Evolutionary conservation across 2,113 vertebrate species (phyloP), one percentile per base, ranked within the genome.

Genomic region (Telmatochromis bifrenatus): DNA sequence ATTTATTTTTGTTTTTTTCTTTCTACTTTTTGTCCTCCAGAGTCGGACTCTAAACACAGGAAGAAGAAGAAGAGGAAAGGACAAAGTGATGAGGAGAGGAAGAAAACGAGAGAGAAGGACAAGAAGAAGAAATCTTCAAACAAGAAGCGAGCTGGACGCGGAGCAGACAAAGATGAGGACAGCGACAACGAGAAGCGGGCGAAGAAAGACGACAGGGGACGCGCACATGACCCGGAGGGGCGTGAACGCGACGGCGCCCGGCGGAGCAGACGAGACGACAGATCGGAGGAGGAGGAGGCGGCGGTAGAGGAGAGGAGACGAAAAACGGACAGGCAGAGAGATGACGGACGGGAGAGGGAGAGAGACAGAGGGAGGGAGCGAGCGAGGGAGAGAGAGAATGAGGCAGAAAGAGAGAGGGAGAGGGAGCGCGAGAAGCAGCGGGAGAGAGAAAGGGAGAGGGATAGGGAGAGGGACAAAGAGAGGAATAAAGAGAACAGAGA

Each of bases 401-500:
- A 87, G 9, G 96, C 95, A 42, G 33, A 31, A 17, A 53, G 31
- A 37, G 60, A 3, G 84, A 12, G 65, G 33, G 33, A 19, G 79
- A 60, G 84, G 21, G 86, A 88, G 82, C 73, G 90, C 4, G 92
- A 91, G 73, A 45, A 42, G 6, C 75, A 82, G 68, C 73, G 96
- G 91, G 90, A 89, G 85, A 14, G 58, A 91, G 96, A 75, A 13
- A 58, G 79, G 2, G 85, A 87, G 3, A 28, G 42, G n/a, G 83
- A 87, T 4, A 62, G 17, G 93, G 79, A 68, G 8, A 82, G 84
- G 45, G 94, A 93, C 2, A 70, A 86, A 86, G 91, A 92, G 77
- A 92, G 92, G 81, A 92, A 95, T 33, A 94, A 91, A 51, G 95
- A 95, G 92, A 96, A 97, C 93, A 12, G 84, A 93, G 92, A 95